phyloP scores from a whole-genome alignment of 2,797 vertebrate genomes.

The Melanotaenia parkinsoni region DNA sequence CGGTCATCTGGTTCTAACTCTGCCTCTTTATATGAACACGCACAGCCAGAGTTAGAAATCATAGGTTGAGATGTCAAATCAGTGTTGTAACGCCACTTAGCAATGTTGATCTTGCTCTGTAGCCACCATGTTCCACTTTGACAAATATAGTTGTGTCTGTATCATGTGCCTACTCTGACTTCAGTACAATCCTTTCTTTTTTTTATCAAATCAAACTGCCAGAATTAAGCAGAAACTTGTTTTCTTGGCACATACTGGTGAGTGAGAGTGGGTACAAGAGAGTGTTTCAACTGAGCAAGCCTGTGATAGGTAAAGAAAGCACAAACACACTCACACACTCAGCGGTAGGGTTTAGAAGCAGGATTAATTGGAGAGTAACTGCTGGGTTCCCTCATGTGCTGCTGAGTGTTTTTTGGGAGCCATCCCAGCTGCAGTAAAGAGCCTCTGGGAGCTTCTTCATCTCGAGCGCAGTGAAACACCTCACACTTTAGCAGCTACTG shows the following conservation, averaged over 20 bases:
- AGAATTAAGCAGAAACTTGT: conserved; percentile 64
- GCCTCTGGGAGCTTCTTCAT: conserved; percentile 69
- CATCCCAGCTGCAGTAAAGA: conserved; percentile 71
- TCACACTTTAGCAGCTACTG: conserved; percentile 30
- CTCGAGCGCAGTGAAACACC: conserved; percentile 52
- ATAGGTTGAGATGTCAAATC: background rate
- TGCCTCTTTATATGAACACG: background rate
- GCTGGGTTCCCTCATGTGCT: conserved; percentile 66
- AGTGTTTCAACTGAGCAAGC: conserved; percentile 60
- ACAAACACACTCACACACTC: conserved; percentile 23
- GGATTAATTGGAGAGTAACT: conserved; percentile 75
- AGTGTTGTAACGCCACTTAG: background rate
- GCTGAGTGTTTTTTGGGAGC: conserved; percentile 73
- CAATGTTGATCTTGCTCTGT: background rate
- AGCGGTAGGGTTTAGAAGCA: conserved; percentile 53
- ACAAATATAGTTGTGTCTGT: conserved; percentile 27
- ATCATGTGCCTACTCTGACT: conserved; percentile 24
- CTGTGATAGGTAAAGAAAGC: conserved; percentile 56
- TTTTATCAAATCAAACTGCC: conserved; percentile 60
- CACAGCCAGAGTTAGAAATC: background rate
- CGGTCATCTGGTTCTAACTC: background rate
- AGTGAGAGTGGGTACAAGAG: conserved; percentile 41
- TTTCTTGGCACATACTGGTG: conserved; percentile 63
- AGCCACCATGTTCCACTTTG: conserved; percentile 33
- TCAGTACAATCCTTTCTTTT: conserved; percentile 45